Evolutionary conservation across 1,140 invertebrate species (phyloP).

Genomic region (Bombus balteatus): DNA sequence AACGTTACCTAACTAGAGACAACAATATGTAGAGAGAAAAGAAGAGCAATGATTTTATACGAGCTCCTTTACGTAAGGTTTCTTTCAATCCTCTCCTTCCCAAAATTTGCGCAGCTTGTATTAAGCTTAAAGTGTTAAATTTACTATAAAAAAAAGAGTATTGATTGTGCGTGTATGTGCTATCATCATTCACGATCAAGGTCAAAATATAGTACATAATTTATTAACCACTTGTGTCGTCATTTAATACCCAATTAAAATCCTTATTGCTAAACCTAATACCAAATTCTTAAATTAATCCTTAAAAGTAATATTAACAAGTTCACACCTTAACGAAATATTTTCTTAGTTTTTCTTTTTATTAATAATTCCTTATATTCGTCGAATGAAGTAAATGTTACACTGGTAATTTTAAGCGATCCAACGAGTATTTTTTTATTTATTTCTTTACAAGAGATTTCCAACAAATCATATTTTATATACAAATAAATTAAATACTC

Average conservation of each 20-base stretch:
- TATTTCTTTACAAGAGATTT: slow-evolving; percentile 16
- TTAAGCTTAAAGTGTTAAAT: slow-evolving; percentile 68
- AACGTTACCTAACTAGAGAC: slow-evolving; percentile 61
- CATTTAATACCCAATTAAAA: slow-evolving; percentile 16
- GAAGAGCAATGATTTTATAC: slow-evolving; percentile 66
- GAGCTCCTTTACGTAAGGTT: slow-evolving; percentile 49
- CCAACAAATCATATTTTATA: background rate
- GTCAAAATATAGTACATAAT: slow-evolving; percentile 74
- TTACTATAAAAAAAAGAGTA: slow-evolving; percentile 55
- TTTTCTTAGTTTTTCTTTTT: slow-evolving; percentile 1
- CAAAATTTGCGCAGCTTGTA: slow-evolving; percentile 66
- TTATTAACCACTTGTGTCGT: slow-evolving; percentile 64
- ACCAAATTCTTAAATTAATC: slow-evolving; percentile 5
- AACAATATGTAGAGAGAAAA: slow-evolving; percentile 57
- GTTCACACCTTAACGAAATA: background rate
- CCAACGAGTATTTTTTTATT: slow-evolving; percentile 16
- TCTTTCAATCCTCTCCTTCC: slow-evolving; percentile 54
- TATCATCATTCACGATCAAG: slow-evolving; percentile 59
- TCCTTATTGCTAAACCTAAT: background rate
- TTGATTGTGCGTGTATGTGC: slow-evolving; percentile 62
- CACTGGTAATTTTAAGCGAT: background rate
- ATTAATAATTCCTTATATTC: background rate
- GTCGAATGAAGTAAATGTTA: background rate
- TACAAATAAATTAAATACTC: slow-evolving; percentile 31
- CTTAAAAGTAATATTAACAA: background rate